Conservation (phyloP, 2,888 invertebrate genomes). For the Timema podura region DNA sequence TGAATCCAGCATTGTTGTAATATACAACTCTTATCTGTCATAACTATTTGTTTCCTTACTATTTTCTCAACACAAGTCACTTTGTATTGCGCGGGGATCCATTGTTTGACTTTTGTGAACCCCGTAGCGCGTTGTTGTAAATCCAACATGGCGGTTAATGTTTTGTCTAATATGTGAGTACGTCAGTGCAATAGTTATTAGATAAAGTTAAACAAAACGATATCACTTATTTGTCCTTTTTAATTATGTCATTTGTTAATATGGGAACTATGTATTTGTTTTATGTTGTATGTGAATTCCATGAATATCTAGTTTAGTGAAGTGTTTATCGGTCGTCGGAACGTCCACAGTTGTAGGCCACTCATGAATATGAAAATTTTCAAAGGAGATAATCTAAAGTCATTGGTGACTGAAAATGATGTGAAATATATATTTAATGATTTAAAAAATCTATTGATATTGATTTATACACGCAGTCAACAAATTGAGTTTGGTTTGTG, state of each 20-base stretch:
- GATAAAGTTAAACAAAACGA: constrained; percentile 24
- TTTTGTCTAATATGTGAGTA: constrained; percentile 52
- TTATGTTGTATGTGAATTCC: neutral
- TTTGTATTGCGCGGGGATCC: constrained; percentile 38
- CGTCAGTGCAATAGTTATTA: constrained; percentile 33
- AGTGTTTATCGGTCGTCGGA: neutral
- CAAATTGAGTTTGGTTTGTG: no score
- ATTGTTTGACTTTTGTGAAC: constrained; percentile 49
- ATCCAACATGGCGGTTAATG: constrained; percentile 65
- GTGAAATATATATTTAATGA: no score
- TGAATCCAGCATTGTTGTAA: neutral
- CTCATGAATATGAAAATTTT: no score
- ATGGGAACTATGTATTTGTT: neutral
- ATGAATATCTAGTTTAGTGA: neutral
- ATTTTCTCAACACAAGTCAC: constrained; percentile 4
- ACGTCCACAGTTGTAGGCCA: no score
- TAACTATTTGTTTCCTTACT: neutral
- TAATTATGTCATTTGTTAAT: neutral
- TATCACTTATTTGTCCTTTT: neutral
- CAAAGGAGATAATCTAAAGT: no score
- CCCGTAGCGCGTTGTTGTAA: constrained; percentile 67
- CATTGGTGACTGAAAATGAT: no score
- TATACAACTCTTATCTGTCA: neutral
- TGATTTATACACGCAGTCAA: no score
- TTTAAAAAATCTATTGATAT: no score